Evolutionary conservation across 2,797 vertebrate genomes (phyloP).

Genomic region (Brachymystax lenok): DNA sequence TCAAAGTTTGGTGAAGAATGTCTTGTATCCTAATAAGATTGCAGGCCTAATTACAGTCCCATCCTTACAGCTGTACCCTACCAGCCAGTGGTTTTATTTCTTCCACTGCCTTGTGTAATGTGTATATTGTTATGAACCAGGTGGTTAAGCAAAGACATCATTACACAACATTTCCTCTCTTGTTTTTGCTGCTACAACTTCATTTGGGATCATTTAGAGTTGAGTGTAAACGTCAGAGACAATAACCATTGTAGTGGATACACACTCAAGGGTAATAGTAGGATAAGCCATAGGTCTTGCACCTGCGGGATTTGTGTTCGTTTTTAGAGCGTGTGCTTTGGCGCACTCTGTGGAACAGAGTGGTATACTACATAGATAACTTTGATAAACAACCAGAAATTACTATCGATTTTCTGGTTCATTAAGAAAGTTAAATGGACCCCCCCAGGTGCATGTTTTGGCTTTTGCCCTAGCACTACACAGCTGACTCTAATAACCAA

Average conservation of each 20-base stretch:
- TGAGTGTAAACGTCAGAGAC: conserved; percentile 69
- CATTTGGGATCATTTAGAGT: conserved; percentile 56
- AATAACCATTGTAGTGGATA: conserved; percentile 77
- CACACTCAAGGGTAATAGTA: conserved; percentile 31
- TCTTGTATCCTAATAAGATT: not conserved
- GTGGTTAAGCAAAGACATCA: conserved; percentile 63
- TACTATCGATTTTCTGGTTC: no score
- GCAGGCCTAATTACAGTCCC: not conserved
- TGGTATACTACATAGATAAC: no score
- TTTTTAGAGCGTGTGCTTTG: conserved; percentile 8
- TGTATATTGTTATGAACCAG: conserved; percentile 62
- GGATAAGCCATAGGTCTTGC: conserved; percentile 39
- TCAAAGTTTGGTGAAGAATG: not conserved
- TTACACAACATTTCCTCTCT: conserved; percentile 70
- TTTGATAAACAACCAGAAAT: no score
- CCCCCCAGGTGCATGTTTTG: no score
- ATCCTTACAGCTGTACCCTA: not conserved
- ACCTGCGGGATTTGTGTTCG: conserved; percentile 61
- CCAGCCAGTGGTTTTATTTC: conserved; percentile 42
- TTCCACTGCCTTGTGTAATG: conserved; percentile 6
- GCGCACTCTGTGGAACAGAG: conserved; percentile 20
- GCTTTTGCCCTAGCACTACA: no score
- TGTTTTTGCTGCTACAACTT: conserved; percentile 54
- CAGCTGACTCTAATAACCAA: no score
- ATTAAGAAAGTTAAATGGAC: no score